These are phyloP conservation scores for Geopemphigus sp. DNA, from an alignment of 1,140 invertebrate genomes.

Conservation along the genomic window DNA sequence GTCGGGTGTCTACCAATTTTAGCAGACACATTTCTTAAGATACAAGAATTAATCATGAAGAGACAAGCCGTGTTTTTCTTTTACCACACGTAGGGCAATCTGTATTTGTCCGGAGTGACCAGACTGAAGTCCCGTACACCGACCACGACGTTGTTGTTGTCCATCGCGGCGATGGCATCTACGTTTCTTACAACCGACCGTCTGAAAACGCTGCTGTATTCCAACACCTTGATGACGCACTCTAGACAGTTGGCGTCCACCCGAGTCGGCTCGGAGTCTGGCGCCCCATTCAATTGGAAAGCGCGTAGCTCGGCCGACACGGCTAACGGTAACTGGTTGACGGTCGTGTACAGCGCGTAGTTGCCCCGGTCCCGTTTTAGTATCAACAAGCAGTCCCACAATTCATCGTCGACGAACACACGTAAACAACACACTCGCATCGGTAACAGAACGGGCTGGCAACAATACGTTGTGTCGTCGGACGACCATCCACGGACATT, in stretches of 20 bases:
- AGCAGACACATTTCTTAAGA: no score
- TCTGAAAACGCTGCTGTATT: background rate
- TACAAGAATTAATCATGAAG: no score
- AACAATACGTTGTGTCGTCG: no score
- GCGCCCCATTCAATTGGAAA: background rate
- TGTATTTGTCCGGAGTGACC: background rate
- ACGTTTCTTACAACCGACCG: background rate
- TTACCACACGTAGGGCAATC: conserved; percentile 35
- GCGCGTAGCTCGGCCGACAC: background rate
- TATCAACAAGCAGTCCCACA: conserved; percentile 35
- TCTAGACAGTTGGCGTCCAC: conserved; percentile 28
- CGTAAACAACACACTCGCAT: conserved; percentile 34
- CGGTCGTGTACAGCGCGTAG: conserved; percentile 11
- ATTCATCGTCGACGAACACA: conserved; percentile 11
- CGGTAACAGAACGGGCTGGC: background rate
- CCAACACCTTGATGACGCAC: conserved; percentile 4
- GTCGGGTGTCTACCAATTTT: no score
- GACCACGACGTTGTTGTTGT: background rate
- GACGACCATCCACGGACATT: no score
- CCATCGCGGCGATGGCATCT: background rate
- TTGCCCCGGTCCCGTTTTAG: background rate
- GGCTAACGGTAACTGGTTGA: background rate
- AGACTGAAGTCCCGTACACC: background rate
- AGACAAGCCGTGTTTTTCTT: no score
- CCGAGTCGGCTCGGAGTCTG: background rate